Percentiles rank a stretch among this genome's conserved stretches.
Conservation (phyloP, 2,888 invertebrate genomes). For the Melanostoma scalare region DNA sequence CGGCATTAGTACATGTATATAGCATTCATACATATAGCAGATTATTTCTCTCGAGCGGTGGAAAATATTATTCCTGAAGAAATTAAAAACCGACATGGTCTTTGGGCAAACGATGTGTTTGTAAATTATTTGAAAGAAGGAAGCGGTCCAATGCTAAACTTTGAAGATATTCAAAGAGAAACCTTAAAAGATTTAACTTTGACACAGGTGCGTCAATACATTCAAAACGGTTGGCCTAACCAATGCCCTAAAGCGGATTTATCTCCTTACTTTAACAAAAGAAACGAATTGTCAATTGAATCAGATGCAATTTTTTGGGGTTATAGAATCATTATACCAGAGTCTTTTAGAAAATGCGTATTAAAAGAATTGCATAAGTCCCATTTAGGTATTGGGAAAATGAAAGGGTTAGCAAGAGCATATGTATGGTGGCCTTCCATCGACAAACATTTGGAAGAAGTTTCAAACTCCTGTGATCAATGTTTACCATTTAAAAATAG, state of each 20-base stretch:
- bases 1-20: constrained; percentile 54
- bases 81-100: too few relatives aligned
- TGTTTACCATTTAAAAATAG: constrained; percentile 39
- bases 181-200: constrained; percentile 14
- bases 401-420: constrained; percentile 58
- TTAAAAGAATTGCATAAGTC: constrained; percentile 51
- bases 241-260: neutral
- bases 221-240: constrained; percentile 22
- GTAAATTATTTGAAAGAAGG: constrained; percentile 33
- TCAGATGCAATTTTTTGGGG: too few relatives aligned
- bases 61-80: too few relatives aligned
- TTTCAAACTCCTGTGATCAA: constrained; percentile 52
- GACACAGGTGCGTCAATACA: constrained; percentile 3
- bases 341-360: constrained; percentile 32
- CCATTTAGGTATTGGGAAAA: constrained; percentile 53
- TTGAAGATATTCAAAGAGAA: constrained; percentile 19
- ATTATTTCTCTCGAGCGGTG: constrained; percentile 62
- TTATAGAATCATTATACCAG: constrained; percentile 44
- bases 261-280: constrained; percentile 27
- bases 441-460: constrained; percentile 68
- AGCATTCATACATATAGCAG: constrained; percentile 76
- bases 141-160: constrained; percentile 1
- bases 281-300: constrained; percentile 36
- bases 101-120: constrained; percentile 20
- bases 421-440: constrained; percentile 74